Evolutionary conservation across 1,140 invertebrate species (phyloP).

Genomic region (Frieseomelitta varia): DNA sequence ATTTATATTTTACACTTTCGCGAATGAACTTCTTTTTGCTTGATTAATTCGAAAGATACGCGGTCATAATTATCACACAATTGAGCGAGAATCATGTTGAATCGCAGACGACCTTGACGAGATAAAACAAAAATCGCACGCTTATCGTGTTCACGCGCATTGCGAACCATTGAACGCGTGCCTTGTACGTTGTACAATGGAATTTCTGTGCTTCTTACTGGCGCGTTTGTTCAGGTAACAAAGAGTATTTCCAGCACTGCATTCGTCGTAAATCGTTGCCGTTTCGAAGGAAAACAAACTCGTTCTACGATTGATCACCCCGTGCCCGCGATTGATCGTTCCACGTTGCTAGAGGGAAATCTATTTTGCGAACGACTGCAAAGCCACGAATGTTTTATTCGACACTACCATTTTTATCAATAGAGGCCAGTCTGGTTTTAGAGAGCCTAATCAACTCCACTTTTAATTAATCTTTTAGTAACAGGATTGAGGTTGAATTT

Average conservation of each 20-base stretch:
- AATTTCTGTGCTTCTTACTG: conserved; percentile 38
- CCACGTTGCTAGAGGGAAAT: not conserved
- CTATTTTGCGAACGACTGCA: not conserved
- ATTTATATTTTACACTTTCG: too few relatives aligned
- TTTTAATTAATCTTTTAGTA: too few relatives aligned
- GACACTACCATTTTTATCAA: too few relatives aligned
- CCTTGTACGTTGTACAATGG: conserved; percentile 41
- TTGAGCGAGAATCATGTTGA: not conserved
- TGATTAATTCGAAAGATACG: not conserved
- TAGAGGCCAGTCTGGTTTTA: too few relatives aligned
- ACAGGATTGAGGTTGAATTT: too few relatives aligned
- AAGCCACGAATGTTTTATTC: not conserved
- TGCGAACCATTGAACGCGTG: not conserved
- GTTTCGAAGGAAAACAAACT: conserved; percentile 20
- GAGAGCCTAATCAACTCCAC: too few relatives aligned
- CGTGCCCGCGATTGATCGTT: not conserved
- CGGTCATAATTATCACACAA: not conserved
- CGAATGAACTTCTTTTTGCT: too few relatives aligned
- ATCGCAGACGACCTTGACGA: conserved; percentile 2
- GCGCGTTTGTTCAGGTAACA: conserved; percentile 5
- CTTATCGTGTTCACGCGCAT: not conserved
- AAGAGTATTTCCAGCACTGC: not conserved
- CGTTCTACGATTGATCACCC: not conserved
- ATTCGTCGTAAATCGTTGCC: not conserved
- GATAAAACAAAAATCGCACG: not conserved